These are phyloP conservation scores for Tineola bisselliella DNA, from an alignment of 2,888 invertebrate species.

Conservation along the genomic window DNA sequence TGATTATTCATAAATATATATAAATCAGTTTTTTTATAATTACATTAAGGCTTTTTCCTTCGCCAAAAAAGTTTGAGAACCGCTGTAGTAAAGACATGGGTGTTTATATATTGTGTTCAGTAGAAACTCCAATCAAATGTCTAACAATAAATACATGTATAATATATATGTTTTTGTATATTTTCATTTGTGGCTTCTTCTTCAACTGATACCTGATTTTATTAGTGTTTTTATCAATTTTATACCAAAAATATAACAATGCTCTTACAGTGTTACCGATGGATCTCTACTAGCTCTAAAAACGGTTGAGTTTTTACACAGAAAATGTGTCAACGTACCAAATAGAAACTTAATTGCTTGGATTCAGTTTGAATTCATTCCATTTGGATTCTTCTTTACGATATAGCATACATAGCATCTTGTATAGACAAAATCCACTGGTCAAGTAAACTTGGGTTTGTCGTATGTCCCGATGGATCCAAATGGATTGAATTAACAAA, in stretches of 20 bases:
- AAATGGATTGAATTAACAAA: conserved; percentile 25
- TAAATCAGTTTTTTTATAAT: no score
- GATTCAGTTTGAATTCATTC: conserved; percentile 40
- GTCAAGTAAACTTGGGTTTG: no score
- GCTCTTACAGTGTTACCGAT: conserved; percentile 65
- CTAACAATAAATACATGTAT: background rate
- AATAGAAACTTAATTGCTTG: conserved; percentile 39
- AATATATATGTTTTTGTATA: conserved; percentile 15
- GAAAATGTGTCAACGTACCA: conserved; percentile 46
- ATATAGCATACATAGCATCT: no score
- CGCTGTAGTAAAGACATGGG: no score
- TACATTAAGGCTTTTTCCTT: no score
- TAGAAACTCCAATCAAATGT: background rate
- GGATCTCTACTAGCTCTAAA: conserved; percentile 58
- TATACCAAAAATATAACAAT: conserved; percentile 63
- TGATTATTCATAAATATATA: no score
- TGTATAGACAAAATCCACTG: no score
- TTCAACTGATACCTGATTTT: conserved; percentile 55
- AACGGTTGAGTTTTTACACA: conserved; percentile 25
- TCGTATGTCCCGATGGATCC: conserved; percentile 19
- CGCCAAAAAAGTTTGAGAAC: no score
- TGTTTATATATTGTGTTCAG: background rate
- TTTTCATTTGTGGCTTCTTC: conserved; percentile 30
- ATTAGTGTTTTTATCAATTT: conserved; percentile 51
- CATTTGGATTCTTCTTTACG: no score